Percentiles rank a stretch among this genome's conserved stretches.
Evolutionary conservation across 37 sponge, comb jelly and placozoan species (phyloP).

Genomic region (Agelas oroides): DNA sequence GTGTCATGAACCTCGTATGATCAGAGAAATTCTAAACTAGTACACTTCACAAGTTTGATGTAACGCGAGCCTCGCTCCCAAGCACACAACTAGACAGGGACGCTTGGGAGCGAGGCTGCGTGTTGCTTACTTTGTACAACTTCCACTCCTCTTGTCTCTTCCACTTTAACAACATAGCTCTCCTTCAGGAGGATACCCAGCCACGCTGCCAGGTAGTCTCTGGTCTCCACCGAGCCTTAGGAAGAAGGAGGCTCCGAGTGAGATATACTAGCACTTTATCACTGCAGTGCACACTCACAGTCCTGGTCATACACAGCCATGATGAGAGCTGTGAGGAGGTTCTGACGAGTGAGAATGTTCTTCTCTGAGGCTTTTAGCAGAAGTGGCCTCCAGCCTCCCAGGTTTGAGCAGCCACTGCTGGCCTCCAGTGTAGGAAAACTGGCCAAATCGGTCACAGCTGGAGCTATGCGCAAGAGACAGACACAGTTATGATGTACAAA

Average conservation of each 20-base stretch:
- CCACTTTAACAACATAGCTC: not conserved
- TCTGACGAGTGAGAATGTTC: not conserved
- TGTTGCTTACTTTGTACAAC: not conserved
- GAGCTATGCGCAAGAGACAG: not conserved
- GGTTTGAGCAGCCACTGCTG: not conserved
- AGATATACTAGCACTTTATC: not conserved
- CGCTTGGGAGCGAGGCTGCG: no score
- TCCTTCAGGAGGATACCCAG: not conserved
- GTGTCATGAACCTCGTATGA: no score
- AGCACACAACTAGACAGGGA: no score
- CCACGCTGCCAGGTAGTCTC: conserved; percentile 1
- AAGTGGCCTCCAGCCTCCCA: conserved; percentile 17
- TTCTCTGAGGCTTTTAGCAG: conserved; percentile 20
- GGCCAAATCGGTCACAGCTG: not conserved
- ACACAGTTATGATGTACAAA: not conserved
- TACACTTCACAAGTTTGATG: no score
- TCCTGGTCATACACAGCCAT: not conserved
- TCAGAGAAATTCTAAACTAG: no score
- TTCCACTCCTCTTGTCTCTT: not conserved
- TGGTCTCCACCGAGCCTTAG: not conserved
- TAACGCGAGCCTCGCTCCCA: no score
- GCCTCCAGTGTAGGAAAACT: not conserved
- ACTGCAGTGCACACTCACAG: not conserved
- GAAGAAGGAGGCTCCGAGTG: not conserved
- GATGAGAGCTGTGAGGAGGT: conserved; percentile 24